Base-by-base conservation (phyloP, 2,113 vertebrate species). In the Lophura nycthemera region DNA sequence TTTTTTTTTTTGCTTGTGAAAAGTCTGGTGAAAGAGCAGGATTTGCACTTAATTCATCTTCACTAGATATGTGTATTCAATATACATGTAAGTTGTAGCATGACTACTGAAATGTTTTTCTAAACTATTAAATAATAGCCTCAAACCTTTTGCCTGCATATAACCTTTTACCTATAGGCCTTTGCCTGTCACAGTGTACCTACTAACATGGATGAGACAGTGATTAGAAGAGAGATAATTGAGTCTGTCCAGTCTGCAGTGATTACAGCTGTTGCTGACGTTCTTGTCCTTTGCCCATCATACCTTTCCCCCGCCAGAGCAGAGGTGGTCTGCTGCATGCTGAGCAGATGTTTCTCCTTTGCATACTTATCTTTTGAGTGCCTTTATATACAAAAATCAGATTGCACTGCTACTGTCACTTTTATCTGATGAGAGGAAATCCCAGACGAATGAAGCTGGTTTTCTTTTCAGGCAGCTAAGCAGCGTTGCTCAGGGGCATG, bases 351-450 rank as follows among this genome's bases (percentile, higher is more conserved):
- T 96, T 97, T 96, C 92, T 97, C 91, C 91, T 97, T 97, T 96
- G 92, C 96, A 45, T 48, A 83, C 90, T 95, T 97, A 95, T 95
- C 93, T 96, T 94, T 82, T 65, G 96, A 97, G 95, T 96, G 96
- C 94, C 91, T 95, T 96, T 96, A 94, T 96, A 92, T 78, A 94
- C 96, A 95, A 93, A 97, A 97, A 97, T 97, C 97, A 97, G 97
- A 97, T 96, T 97, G 97, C 93, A 89, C 95, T 88, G 96, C 95
- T 96, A 97, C 97, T 97, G 96, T 97, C 96, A 97, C 95, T 97
- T 97, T 97, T 97, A 97, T 97, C 96, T 95, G 95, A 96, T 95
- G 96, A 97, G 91, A 97, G 96, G 96, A 97, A 97, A 97, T 97
- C 97, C 96, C 96, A 97, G 96, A 96, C 92, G 97, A 96, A 97